A percentile compares a stretch with the other conserved stretches of the same genome.
phyloP scores from a whole-genome alignment of 1,140 invertebrate species.

The Drosophila lacteicornis region DNA sequence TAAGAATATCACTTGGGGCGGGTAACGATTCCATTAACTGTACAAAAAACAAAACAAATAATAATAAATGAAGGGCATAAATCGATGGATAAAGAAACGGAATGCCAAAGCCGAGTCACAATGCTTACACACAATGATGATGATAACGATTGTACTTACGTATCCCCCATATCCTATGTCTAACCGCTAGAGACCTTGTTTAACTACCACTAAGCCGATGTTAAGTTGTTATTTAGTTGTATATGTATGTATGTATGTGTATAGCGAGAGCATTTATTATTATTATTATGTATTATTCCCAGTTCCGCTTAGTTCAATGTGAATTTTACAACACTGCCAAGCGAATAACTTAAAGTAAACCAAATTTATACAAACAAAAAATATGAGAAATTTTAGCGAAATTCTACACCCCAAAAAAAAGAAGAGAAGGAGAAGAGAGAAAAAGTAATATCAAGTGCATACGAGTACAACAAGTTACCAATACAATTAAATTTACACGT shows the following conservation, averaged over 20 bases:
- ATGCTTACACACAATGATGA: constrained; percentile 25
- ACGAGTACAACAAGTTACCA: constrained; percentile 41
- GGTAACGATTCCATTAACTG: constrained; percentile 68
- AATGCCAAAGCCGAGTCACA: constrained; percentile 31
- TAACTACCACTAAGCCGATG: constrained; percentile 40
- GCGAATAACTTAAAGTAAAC: constrained; percentile 33
- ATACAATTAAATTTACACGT: constrained; percentile 23
- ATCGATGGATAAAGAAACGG: constrained; percentile 8
- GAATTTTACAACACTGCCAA: constrained; percentile 52
- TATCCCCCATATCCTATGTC: constrained; percentile 35
- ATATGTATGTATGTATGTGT: constrained; percentile 42
- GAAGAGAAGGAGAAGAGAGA: background rate
- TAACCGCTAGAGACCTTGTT: constrained; percentile 40
- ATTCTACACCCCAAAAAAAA: constrained; percentile 31
- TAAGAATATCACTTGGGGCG: constrained; percentile 43
- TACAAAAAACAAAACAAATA: constrained; percentile 61
- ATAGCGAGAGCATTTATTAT: constrained; percentile 40
- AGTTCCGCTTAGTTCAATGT: constrained; percentile 46
- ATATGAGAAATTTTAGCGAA: constrained; percentile 33
- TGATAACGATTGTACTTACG: constrained; percentile 40
- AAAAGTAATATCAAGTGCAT: constrained; percentile 33
- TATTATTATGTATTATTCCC: constrained; percentile 3
- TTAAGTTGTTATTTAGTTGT: constrained; percentile 54
- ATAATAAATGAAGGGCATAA: constrained; percentile 10
- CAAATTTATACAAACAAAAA: constrained; percentile 29